Base-by-base conservation (phyloP, 2,797 vertebrate genomes). In the Enoplosus armatus region DNA sequence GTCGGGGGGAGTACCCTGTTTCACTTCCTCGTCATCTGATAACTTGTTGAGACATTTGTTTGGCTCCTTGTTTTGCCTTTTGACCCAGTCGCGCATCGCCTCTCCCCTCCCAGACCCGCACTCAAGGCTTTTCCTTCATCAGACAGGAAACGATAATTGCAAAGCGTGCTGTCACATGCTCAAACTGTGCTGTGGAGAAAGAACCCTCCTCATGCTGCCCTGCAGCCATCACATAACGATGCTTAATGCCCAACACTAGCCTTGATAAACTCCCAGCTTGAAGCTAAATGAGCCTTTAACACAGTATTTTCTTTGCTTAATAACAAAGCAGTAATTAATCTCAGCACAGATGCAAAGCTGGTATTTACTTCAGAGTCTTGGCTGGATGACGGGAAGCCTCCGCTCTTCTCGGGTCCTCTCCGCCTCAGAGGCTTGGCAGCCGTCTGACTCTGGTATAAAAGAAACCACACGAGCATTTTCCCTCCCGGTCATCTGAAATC, bases 141-240 rank as follows among this genome's bases (percentile, higher is more conserved):
- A 67, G 54, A 84, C 85, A 88, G 90, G 90, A 93, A 92, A 65
- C 72, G 61, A 68, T 76, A 71, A 75, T 73, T 84, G 72, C 74
- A 18, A 22, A 63, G 79, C 85, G 37, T 71, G 90, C 75, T 63
- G 45, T 86, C 87, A 90, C 93, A 91, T 73, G 90, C 66, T 80
- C 12, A 5, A 48, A 68, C 80, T 77, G 63, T 35, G 63, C 83
- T 63, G 79, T 60, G 43, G 79, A 86, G 81, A 76, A 48, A 79
- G 56, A 65, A 33, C 29, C 43, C 58, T 65, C 68, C 70, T 65
- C 56, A 56, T 6, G 22, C 59, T 62, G 39, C 51, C 72, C 56
- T 54, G 0, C 11, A 75, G 85, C 64, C 29, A 6, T 89, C 83
- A 73, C 79, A 47, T 72, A 62, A 72, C 16, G 35, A 58, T 16